These are phyloP conservation scores for Elysia chlorotica DNA, from an alignment of 1,140 invertebrate genomes.

Conservation along the genomic window DNA sequence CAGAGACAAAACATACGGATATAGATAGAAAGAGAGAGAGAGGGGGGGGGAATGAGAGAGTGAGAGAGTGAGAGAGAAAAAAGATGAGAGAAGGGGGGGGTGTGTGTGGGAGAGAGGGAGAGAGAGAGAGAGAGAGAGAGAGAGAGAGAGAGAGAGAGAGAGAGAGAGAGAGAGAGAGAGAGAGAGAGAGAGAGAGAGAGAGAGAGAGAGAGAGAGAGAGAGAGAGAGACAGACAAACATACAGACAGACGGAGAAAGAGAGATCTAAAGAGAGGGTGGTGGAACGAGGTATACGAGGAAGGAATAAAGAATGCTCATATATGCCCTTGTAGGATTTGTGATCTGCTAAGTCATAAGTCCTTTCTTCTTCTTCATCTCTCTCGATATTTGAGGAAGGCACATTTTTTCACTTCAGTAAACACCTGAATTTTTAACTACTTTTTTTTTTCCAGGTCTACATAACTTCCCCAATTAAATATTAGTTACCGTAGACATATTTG, in stretches of 20 bases:
- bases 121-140: background rate
- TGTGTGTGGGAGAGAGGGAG: background rate
- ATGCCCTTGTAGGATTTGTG: too few relatives aligned
- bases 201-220: background rate
- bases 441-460: too few relatives aligned
- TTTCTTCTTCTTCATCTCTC: background rate
- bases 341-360: background rate
- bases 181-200: background rate
- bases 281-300: too few relatives aligned
- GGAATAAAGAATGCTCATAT: too few relatives aligned
- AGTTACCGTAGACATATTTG: too few relatives aligned
- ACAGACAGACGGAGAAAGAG: background rate
- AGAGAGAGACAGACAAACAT: background rate
- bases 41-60: background rate
- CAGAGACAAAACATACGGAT: too few relatives aligned
- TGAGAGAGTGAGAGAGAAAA: background rate
- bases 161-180: background rate
- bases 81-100: background rate
- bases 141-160: background rate
- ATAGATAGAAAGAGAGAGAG: too few relatives aligned
- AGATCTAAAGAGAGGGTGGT: background rate
- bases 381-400: background rate
- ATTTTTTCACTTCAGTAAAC: background rate
- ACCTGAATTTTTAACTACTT: background rate
- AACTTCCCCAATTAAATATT: too few relatives aligned